Evolutionary conservation across 2,113 vertebrate species (phyloP).

Genomic region (Corynorhinus townsendii): DNA sequence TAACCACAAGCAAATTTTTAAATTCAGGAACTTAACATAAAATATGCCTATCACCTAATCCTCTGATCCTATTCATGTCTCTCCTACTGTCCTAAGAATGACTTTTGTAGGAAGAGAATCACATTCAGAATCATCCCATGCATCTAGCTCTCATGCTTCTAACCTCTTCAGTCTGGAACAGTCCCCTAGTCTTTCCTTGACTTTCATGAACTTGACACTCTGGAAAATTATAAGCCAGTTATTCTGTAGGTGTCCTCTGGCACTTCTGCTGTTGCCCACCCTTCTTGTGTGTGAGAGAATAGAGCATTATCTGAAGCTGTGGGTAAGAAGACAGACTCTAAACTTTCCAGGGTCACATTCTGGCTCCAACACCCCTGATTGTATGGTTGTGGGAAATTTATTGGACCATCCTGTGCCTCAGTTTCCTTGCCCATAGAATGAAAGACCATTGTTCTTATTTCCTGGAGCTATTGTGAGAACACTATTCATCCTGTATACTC

Average conservation of each 20-base stretch:
- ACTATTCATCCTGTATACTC: neutral
- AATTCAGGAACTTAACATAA: neutral
- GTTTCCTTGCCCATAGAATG: neutral
- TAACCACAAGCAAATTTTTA: neutral
- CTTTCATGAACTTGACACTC: neutral
- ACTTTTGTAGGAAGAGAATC: neutral
- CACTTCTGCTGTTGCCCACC: no score
- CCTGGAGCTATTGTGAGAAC: neutral
- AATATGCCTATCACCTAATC: neutral
- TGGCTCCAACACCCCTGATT: neutral
- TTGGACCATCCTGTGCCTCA: no score
- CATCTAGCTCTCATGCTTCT: neutral
- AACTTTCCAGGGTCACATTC: neutral
- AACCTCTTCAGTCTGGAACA: neutral
- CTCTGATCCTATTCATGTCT: neutral
- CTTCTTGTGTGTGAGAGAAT: neutral
- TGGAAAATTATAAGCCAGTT: neutral
- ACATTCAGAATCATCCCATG: neutral
- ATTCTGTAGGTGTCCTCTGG: neutral
- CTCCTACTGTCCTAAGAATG: neutral
- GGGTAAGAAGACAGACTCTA: neutral
- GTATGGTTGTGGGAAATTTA: neutral
- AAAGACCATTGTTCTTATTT: neutral
- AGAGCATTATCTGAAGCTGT: neutral
- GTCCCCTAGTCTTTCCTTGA: neutral